Percentiles rank a stretch among this genome's conserved stretches.
phyloP scores from a whole-genome alignment of 2,113 vertebrate species.

The Dromaius novaehollandiae region DNA sequence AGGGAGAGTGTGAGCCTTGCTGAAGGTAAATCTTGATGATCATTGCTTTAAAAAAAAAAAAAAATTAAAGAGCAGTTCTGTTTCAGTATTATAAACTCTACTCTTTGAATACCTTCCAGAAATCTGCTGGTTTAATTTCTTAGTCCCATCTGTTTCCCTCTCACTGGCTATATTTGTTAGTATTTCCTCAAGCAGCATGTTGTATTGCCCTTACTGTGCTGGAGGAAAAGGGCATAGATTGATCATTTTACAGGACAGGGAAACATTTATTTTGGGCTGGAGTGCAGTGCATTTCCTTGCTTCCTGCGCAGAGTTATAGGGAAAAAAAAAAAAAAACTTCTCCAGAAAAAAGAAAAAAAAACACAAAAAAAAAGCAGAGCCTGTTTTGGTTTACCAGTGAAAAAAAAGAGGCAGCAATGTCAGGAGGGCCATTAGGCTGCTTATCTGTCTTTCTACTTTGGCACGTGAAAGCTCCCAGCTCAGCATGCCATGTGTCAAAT shows the following conservation, averaged over 20 bases:
- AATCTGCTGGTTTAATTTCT: slow-evolving; percentile 84
- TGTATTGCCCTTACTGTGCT: slow-evolving; percentile 77
- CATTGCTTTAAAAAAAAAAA: slow-evolving; percentile 44
- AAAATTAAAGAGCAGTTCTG: slow-evolving; percentile 78
- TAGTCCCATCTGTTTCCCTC: slow-evolving; percentile 83
- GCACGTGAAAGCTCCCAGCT: slow-evolving; percentile 80
- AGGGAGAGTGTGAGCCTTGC: background rate
- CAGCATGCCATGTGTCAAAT: slow-evolving; percentile 84
- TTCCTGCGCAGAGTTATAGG: slow-evolving; percentile 63
- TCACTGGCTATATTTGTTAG: slow-evolving; percentile 83
- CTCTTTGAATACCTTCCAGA: slow-evolving; percentile 79
- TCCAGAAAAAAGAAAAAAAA: background rate
- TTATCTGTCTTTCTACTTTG: slow-evolving; percentile 87
- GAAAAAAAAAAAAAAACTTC: slow-evolving; percentile 20
- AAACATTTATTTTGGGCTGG: slow-evolving; percentile 72
- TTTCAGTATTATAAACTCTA: slow-evolving; percentile 75
- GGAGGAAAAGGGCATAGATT: slow-evolving; percentile 78
- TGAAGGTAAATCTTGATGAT: slow-evolving; percentile 62
- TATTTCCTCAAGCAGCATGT: slow-evolving; percentile 83
- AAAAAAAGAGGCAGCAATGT: slow-evolving; percentile 73
- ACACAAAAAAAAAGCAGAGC: background rate
- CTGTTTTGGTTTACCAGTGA: slow-evolving; percentile 38
- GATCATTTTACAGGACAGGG: slow-evolving; percentile 79
- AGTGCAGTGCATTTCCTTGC: slow-evolving; percentile 41
- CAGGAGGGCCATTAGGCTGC: slow-evolving; percentile 85